Base-by-base conservation (phyloP, 1,140 invertebrate genomes). In the Drosophila santomea region DNA sequence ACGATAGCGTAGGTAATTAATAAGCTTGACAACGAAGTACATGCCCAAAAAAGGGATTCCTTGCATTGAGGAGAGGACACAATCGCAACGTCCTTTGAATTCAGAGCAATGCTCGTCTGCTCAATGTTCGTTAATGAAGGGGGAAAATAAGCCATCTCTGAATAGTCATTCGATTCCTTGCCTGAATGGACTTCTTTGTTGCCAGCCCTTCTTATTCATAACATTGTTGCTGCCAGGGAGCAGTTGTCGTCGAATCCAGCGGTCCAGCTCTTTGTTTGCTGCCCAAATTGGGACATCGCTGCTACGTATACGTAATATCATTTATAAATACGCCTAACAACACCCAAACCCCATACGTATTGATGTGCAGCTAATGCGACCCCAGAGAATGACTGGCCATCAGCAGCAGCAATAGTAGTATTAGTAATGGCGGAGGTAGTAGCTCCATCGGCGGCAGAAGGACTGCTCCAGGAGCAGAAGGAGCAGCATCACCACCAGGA, bases 281-380 rank as follows among this genome's bases (percentile, higher is more conserved):
- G 72, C 74, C 77, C 73, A 88, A 88, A 88, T 88, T 78, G 64
- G 73, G 71, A 51, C 84, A 84, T 47, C 79, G 59, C 44, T 20
- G 20, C 20, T 38, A 61, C 60, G 78, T 80, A 86, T 84, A 80
- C 78, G 81, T 85, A 78, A 80, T 89, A 84, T 67, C 73, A 89
- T 84, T 90, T 89, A 89, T 89, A 89, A 83, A 89, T 89, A 80
- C 81, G 84, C 84, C 84, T 80, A 77, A 88, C 84, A 89, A 83
- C 71, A 32, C 32, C 32, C 32, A 58, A 51, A 62, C 52, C 61
- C 52, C 54, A 71, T 38, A 73, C 44, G 74, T 76, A 88, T 89
- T 83, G 83, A 88, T 83, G 80, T 89, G 84, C 79, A 83, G 72
- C 83, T 88, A 88, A 88, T 88, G 83, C 79, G 80, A 83, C 83